Base-by-base conservation (phyloP, 2,113 vertebrate genomes). In the Prolemur simus region DNA sequence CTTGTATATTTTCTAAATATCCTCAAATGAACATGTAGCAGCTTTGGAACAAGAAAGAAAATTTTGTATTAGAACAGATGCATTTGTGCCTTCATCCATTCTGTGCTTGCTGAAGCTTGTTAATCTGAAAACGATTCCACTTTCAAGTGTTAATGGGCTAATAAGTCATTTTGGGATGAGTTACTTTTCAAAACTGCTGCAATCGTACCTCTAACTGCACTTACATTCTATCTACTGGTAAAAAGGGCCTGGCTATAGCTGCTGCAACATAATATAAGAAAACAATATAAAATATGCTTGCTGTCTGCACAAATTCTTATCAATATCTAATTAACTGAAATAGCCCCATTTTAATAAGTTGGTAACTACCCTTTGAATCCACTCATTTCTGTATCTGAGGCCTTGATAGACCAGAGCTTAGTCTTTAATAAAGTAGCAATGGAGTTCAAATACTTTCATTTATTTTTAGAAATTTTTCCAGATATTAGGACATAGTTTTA, bases 81-180 rank as follows among this genome's bases (percentile, higher is more conserved):
- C 58, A 88, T 92, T 85, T 95, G 39, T 78, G 71, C 42, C 42
- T 87, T 88, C 0, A 34, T 71, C 52, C 87, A 82, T 91, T 94
- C 91, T 76, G 80, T 92, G 87, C 76, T 89, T 27, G n/a, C 66
- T 85, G 80, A 87, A 96, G 74, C 89, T 93, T 96, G 84, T 95
- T 94, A 92, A 95, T 96, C 84, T 97, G 82, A 90, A 96, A 97
- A 91, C 47, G 8, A 74, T 96, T 96, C 77, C 90, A 94, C 88
- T 90, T 92, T 91, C 93, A 95, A 93, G 88, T 97, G 73, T 95
- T 97, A 97, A 97, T 96, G 87, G 90, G 66, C 82, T 96, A 92
- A 73, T 96, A 95, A 97, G 90, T 97, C 90, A 96, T 97, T 95
- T 96, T 0, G 2, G 78, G 81, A 60, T 92, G 94, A 96, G 68